Evolutionary conservation across 2,113 vertebrate species (phyloP).

Genomic region (Neogobius melanostomus): DNA sequence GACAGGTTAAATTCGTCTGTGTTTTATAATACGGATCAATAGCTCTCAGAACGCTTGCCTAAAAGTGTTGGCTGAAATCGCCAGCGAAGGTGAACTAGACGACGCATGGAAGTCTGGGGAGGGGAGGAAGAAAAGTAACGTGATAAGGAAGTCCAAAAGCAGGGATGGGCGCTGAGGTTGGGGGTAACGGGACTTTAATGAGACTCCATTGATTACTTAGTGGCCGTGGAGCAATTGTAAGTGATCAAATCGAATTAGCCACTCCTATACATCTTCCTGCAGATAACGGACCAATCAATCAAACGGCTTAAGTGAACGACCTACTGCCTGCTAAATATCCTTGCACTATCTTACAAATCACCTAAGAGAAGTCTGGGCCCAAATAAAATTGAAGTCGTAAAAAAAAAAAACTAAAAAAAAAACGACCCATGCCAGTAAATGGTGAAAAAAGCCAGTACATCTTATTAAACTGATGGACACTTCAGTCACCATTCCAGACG

Average conservation of each 20-base stretch:
- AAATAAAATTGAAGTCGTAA: slow-evolving; percentile 46
- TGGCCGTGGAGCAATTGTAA: slow-evolving; percentile 64
- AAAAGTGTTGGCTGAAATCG: background rate
- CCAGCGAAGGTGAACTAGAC: slow-evolving; percentile 1
- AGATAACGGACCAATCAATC: slow-evolving; percentile 68
- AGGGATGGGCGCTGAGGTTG: slow-evolving; percentile 18
- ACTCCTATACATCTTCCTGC: slow-evolving; percentile 61
- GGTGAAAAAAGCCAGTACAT: slow-evolving; percentile 1
- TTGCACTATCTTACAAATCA: slow-evolving; percentile 46
- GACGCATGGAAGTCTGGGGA: background rate
- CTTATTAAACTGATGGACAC: slow-evolving; percentile 17
- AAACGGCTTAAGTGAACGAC: slow-evolving; percentile 63
- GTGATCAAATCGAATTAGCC: slow-evolving; percentile 76
- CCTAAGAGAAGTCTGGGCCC: slow-evolving; percentile 17
- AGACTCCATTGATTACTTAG: slow-evolving; percentile 63
- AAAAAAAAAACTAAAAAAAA: slow-evolving; percentile 9
- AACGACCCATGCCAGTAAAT: slow-evolving; percentile 19
- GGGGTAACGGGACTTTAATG: slow-evolving; percentile 51
- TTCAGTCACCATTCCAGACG: slow-evolving; percentile 3
- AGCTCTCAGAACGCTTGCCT: background rate
- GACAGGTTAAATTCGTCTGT: background rate
- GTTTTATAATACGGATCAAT: slow-evolving; percentile 1
- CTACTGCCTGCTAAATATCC: slow-evolving; percentile 56
- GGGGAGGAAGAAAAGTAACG: slow-evolving; percentile 5
- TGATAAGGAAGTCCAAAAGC: slow-evolving; percentile 23